These are phyloP conservation scores for Apocrypta bakeri DNA, from an alignment of 1,140 invertebrate species.

Conservation along the genomic window DNA sequence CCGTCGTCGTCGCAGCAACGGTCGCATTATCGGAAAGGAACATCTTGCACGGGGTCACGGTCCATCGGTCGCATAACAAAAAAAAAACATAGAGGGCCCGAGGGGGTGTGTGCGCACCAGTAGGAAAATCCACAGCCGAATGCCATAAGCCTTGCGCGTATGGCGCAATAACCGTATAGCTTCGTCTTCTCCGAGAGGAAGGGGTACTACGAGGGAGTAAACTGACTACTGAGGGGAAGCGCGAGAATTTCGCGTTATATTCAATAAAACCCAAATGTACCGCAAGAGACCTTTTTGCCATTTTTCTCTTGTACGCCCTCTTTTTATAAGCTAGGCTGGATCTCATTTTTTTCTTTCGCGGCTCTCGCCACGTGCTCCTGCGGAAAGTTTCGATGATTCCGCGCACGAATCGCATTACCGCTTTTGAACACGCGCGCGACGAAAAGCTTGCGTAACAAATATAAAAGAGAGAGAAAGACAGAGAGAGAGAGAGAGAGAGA, in stretches of 20 bases:
- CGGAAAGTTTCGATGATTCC: no score
- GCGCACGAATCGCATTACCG: no score
- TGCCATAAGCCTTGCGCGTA: constrained; percentile 59
- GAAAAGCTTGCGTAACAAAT: no score
- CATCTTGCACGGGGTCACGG: constrained; percentile 12
- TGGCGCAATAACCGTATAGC: constrained; percentile 60
- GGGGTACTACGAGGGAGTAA: no score
- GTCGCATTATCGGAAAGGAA: constrained; percentile 22
- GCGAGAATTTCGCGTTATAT: constrained; percentile 59
- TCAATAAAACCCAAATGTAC: constrained; percentile 69
- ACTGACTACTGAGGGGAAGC: neutral
- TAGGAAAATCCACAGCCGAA: constrained; percentile 37
- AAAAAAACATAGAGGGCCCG: constrained; percentile 38
- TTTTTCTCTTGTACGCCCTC: neutral
- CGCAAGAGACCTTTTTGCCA: constrained; percentile 59
- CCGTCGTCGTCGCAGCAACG: neutral
- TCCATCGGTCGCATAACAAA: constrained; percentile 3
- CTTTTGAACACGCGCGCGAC: no score
- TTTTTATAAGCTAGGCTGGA: neutral
- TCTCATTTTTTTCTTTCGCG: neutral
- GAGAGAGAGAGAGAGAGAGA: no score
- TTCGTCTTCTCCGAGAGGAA: constrained; percentile 26
- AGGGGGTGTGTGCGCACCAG: neutral
- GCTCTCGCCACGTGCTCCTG: neutral
- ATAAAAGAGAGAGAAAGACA: no score